Evolutionary conservation across 1,140 invertebrate species (phyloP).

Genomic region (Reticulitermes speratus): DNA sequence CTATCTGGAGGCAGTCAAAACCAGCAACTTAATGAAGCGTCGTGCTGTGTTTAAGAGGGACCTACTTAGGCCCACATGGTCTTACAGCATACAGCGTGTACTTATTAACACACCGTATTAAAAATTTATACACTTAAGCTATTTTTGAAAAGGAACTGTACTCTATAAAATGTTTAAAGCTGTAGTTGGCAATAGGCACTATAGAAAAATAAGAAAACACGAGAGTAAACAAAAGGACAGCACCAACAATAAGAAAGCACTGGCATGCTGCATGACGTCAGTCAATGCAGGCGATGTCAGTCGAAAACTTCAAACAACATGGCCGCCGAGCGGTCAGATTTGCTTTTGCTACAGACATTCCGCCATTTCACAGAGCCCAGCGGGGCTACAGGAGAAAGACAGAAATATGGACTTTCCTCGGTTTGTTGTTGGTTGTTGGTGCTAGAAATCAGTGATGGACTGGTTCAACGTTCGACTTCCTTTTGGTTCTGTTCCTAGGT

Average conservation of each 20-base stretch:
- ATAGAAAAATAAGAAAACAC: not conserved
- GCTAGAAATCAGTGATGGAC: not conserved
- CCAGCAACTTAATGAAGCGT: no score
- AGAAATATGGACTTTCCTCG: not conserved
- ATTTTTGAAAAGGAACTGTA: not conserved
- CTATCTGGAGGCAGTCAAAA: no score
- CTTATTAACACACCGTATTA: not conserved
- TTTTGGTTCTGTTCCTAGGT: no score
- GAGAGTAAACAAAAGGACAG: not conserved
- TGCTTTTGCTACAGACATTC: not conserved
- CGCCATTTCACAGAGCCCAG: not conserved
- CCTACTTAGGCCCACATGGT: not conserved
- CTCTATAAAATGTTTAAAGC: not conserved
- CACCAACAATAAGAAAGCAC: not conserved
- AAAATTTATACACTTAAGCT: not conserved
- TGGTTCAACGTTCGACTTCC: not conserved
- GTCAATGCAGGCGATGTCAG: not conserved
- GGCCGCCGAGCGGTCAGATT: not conserved
- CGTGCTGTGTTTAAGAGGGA: no score
- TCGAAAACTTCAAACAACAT: not conserved
- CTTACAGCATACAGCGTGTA: not conserved
- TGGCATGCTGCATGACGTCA: not conserved
- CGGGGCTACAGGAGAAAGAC: not conserved
- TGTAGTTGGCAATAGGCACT: not conserved
- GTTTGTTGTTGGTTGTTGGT: not conserved